Percentiles rank a stretch among this genome's conserved stretches.
These are phyloP conservation scores for Macroteleia sp. DNA, from an alignment of 2,888 invertebrate species.

Conservation along the genomic window DNA sequence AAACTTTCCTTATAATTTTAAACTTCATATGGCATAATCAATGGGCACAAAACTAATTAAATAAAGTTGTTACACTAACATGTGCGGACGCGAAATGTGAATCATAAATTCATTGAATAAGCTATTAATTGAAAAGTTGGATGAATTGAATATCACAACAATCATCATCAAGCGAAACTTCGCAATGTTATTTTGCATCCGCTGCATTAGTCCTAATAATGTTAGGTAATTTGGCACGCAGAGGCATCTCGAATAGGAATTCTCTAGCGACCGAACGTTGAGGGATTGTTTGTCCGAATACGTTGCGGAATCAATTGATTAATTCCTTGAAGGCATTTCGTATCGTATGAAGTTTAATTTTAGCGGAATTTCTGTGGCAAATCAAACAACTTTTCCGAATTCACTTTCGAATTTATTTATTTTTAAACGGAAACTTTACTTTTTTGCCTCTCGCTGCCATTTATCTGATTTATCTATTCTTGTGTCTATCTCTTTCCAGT, in stretches of 20 bases:
- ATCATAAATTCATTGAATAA: conserved; percentile 15
- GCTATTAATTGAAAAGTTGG: conserved; percentile 34
- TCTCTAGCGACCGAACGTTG: conserved; percentile 23
- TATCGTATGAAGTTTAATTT: too few relatives aligned
- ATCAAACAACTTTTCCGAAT: too few relatives aligned
- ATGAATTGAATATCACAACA: conserved; percentile 23
- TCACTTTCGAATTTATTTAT: too few relatives aligned
- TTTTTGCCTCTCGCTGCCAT: not conserved
- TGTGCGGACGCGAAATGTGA: not conserved
- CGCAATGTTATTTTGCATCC: conserved; percentile 31
- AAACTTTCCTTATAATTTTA: too few relatives aligned
- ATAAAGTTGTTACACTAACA: too few relatives aligned
- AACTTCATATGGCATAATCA: too few relatives aligned
- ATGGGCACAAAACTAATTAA: too few relatives aligned
- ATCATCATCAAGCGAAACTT: conserved; percentile 2
- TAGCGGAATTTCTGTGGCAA: too few relatives aligned
- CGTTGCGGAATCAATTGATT: conserved; percentile 21
- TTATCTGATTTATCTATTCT: conserved; percentile 62
- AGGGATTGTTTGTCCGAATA: conserved; percentile 38
- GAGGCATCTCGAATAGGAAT: conserved; percentile 22
- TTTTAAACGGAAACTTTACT: conserved; percentile 31
- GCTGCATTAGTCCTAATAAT: conserved; percentile 38
- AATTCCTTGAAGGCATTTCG: conserved; percentile 1
- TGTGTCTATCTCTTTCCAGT: too few relatives aligned
- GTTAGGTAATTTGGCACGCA: conserved; percentile 27